phyloP scores from a whole-genome alignment of 2,113 vertebrate genomes.

The Coreoperca whiteheadi region DNA sequence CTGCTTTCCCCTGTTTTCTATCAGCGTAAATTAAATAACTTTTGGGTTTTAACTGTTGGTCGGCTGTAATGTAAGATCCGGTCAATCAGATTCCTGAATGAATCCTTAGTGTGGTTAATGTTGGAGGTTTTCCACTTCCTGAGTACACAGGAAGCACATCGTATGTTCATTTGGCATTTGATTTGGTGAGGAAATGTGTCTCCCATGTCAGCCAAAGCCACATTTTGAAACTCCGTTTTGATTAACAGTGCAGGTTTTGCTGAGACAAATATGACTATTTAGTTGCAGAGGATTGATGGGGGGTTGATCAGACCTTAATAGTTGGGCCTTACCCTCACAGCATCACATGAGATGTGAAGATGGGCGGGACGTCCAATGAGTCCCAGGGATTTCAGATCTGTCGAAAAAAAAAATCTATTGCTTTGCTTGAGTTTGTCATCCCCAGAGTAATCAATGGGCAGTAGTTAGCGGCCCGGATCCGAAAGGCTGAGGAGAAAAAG shows the following conservation, averaged over 20 bases:
- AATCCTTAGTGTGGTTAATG: too few species aligned
- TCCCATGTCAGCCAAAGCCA: too few species aligned
- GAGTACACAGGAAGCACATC: too few species aligned
- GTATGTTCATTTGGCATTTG: too few species aligned
- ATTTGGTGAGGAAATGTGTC: not conserved
- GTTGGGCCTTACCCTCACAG: not conserved
- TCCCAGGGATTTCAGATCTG: constrained; percentile 38
- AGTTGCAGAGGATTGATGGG: not conserved
- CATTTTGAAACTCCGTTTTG: not conserved
- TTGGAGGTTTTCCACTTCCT: too few species aligned
- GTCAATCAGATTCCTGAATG: too few species aligned
- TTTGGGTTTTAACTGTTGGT: too few species aligned
- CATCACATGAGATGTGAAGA: constrained; percentile 56
- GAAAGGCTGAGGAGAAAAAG: constrained; percentile 24
- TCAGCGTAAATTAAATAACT: too few species aligned
- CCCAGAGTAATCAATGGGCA: constrained; percentile 27
- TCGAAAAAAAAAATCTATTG: constrained; percentile 15
- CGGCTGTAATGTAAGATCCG: too few species aligned
- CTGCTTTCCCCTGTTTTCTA: too few species aligned
- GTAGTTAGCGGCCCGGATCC: constrained; percentile 33
- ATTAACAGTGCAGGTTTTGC: not conserved
- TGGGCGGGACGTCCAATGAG: constrained; percentile 45
- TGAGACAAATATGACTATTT: not conserved
- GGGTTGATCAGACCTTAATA: not conserved
- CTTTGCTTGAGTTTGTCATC: constrained; percentile 39